These are phyloP conservation scores for Tyrannus savana DNA, from an alignment of 2,113 vertebrate species.

Conservation along the genomic window DNA sequence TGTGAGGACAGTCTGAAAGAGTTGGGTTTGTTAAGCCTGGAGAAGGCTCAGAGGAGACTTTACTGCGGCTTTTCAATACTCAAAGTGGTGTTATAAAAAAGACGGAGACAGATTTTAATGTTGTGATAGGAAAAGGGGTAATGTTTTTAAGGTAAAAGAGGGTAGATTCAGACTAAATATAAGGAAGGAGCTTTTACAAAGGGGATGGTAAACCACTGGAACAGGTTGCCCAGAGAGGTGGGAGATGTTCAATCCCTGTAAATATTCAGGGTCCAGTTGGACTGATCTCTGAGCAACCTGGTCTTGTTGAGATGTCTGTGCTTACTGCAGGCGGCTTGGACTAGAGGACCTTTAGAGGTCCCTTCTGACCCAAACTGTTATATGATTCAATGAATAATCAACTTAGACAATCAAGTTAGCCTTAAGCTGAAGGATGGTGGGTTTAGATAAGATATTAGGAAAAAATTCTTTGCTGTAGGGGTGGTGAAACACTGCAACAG, in stretches of 20 bases:
- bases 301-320: background rate
- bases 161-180: background rate
- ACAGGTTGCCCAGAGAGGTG: background rate
- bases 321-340: fast-evolving
- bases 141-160: background rate
- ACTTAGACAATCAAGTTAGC: background rate
- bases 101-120: background rate
- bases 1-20: background rate
- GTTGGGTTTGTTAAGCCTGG: background rate
- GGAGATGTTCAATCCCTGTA: background rate
- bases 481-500: background rate
- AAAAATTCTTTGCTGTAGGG: background rate
- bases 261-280: background rate
- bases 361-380: background rate
- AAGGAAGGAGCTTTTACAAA: background rate
- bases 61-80: background rate
- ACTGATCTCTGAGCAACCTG: background rate
- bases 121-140: background rate
- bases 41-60: background rate
- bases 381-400: background rate
- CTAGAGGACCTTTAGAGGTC: background rate
- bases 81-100: background rate
- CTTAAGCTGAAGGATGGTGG: background rate
- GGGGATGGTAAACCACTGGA: background rate
- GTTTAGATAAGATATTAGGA: background rate